phyloP scores from a whole-genome alignment of 2,888 invertebrate species.

The Idaea straminata region DNA sequence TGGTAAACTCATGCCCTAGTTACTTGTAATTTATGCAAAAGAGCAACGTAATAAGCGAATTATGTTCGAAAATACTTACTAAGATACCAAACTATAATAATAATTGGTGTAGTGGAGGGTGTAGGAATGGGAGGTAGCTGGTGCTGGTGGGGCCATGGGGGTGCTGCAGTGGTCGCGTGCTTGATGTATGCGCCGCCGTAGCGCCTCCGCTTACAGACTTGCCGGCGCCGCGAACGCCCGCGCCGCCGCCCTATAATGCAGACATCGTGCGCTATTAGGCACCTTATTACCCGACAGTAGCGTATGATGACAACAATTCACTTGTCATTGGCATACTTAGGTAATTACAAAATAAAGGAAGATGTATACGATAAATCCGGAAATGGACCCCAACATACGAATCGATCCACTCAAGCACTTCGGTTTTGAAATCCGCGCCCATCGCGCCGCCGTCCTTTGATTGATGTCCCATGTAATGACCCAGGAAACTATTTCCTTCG shows the following conservation, averaged over 20 bases:
- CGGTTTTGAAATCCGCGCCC: slow-evolving; percentile 49
- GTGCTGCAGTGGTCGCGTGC: slow-evolving; percentile 62
- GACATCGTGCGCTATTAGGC: slow-evolving; percentile 65
- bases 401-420: slow-evolving; percentile 41
- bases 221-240: slow-evolving; percentile 69
- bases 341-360: background rate
- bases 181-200: slow-evolving; percentile 78
- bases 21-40: background rate
- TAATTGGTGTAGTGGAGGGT: slow-evolving; percentile 26
- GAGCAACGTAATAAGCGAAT: background rate
- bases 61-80: background rate
- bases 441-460: slow-evolving; percentile 59
- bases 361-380: slow-evolving; percentile 19
- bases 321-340: slow-evolving; percentile 5
- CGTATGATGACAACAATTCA: slow-evolving; percentile 3
- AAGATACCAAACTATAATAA: slow-evolving; percentile 64
- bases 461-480: slow-evolving; percentile 76
- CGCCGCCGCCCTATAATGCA: slow-evolving; percentile 69
- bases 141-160: slow-evolving; percentile 30
- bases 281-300: slow-evolving; percentile 11
- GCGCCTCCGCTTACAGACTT: slow-evolving; percentile 64
- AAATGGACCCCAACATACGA: slow-evolving; percentile 34
- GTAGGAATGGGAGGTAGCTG: slow-evolving; percentile 28
- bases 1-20: background rate
- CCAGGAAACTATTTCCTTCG: slow-evolving; percentile 77